Conservation (phyloP, 2,888 invertebrate genomes). For the Stenolophus ochropezus region DNA sequence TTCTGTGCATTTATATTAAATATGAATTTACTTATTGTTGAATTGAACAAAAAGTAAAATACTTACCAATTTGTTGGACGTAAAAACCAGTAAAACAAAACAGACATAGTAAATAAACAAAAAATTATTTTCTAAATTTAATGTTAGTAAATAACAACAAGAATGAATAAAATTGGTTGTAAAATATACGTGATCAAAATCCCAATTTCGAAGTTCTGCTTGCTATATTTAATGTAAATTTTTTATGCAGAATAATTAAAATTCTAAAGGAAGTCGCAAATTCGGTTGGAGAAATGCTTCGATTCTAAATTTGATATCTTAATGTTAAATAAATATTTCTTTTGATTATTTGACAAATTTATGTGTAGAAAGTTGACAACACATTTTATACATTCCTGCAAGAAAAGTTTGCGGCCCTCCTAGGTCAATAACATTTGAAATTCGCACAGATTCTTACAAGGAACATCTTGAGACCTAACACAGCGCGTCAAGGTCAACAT, state of each 20-base stretch:
- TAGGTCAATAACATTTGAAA: slow-evolving; percentile 32
- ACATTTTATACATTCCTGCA: slow-evolving; percentile 16
- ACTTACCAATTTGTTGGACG: too few species aligned
- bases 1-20: too few species aligned
- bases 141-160: too few species aligned
- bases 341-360: slow-evolving; percentile 43
- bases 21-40: too few species aligned
- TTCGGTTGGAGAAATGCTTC: not conserved
- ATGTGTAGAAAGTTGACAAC: slow-evolving; percentile 40
- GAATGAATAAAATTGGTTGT: not conserved
- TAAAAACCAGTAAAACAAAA: too few species aligned
- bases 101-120: too few species aligned
- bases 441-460: not conserved
- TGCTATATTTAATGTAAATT: not conserved
- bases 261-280: slow-evolving; percentile 36
- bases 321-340: slow-evolving; percentile 26
- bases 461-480: not conserved
- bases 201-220: not conserved
- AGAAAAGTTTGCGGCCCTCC: slow-evolving; percentile 36
- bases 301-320: slow-evolving; percentile 27
- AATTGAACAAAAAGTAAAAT: too few species aligned
- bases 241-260: not conserved
- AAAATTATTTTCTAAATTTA: too few species aligned
- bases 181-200: not conserved
- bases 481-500: not conserved